Conservation (phyloP, 2,888 invertebrate species). For the Tricholauxania praeusta region DNA sequence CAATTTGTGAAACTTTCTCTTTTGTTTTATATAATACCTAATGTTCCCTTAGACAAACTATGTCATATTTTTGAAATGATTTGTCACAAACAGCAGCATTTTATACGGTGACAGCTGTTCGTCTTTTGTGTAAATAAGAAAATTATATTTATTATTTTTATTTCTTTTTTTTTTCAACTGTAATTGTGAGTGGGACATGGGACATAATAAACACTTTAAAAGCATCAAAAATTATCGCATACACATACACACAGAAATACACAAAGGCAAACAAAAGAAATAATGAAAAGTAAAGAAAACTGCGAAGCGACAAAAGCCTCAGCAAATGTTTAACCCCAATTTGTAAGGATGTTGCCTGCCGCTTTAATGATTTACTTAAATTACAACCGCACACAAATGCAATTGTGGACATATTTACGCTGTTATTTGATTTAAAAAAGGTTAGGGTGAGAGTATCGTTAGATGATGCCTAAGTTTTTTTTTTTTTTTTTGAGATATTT, state of each 20-base stretch:
- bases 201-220: conserved; percentile 6
- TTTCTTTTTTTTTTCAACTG: not conserved
- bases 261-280: conserved; percentile 9
- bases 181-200: not conserved
- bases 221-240: conserved; percentile 14
- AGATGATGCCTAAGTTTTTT: not conserved
- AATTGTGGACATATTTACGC: conserved; percentile 18
- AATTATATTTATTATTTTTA: conserved; percentile 14
- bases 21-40: too few species aligned
- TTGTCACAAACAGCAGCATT: conserved; percentile 55
- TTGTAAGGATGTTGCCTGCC: conserved; percentile 50
- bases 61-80: conserved; percentile 49
- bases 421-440: conserved; percentile 8
- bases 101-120: conserved; percentile 24
- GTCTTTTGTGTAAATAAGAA: conserved; percentile 18
- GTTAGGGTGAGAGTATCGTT: too few species aligned
- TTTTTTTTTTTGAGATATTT: not conserved
- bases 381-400: conserved; percentile 26
- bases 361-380: conserved; percentile 32
- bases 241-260: not conserved
- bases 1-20: too few species aligned
- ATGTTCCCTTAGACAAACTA: not conserved
- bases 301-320: not conserved
- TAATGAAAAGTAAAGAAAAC: conserved; percentile 21
- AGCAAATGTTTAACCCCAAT: conserved; percentile 58